Base-by-base conservation (phyloP, 2,113 vertebrate species). In the Lucifuga dentata region DNA sequence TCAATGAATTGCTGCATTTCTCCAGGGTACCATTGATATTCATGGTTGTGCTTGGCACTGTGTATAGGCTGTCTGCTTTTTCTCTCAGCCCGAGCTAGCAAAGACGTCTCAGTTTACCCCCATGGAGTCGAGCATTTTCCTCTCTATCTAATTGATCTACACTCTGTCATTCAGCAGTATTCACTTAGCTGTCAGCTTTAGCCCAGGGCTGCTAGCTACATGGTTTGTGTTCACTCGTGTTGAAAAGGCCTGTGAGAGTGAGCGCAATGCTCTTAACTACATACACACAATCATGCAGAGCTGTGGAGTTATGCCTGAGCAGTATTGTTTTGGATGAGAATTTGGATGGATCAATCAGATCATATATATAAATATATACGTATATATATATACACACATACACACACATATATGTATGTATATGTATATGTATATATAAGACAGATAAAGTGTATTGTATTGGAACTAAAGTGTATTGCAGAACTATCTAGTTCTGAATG, bases 121-220 rank as follows among this genome's bases (percentile, higher is more conserved):
- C 9, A 5, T 38, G 7, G 24, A 76, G 70, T 48, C 5, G 12
- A 45, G 49, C 26, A 3, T 67, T 60, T 68, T 68, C 58, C 71
- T 50, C 67, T 69, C 46, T 64, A 52, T 80, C 65, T 81, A 46
- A 19, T 1, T 46, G 62, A 78, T 83, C 77, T 71, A 72, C 74
- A 43, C 59, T 75, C 49, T 70, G 73, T 81, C 81, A 83, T 69
- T 87, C 80, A 76, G 51, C 19, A 4, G 52, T 51, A 62, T 80
- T 85, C 70, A 79, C 66, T 66, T 68, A 57, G 69, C 71, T 58
- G 63, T 86, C 73, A 77, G 75, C 35, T 57, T 45, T 33, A 56
- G 57, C 61, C 51, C 15, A 29, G 50, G 75, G 75, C 70, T 41
- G 48, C 43, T 45, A 6, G 56, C 64, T 70, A 45, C 48, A 60